Base-by-base conservation (phyloP, 2,888 invertebrate species). In the Rhaphigaster nebulosa region DNA sequence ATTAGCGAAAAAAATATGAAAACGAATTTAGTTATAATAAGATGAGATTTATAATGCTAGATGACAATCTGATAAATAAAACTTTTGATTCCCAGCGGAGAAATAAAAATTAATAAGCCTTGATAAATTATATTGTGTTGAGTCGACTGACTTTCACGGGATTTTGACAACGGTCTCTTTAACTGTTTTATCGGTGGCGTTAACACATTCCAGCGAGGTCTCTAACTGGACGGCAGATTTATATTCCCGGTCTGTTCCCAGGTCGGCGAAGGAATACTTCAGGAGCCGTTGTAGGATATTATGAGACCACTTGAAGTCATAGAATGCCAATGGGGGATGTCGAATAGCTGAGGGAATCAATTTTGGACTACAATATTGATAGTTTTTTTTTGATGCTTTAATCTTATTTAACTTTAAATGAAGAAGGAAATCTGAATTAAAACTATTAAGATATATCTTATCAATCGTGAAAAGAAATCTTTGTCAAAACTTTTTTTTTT, bases 91-190 rank as follows among this genome's bases (percentile, higher is more conserved):
- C 12, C 38, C 34, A 26, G 70, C 70, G 1, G 15, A 10, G 34
- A 0, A 20, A 76, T 76, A 76, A 76, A 38, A 76, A 38, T 20
- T 76, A 76, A 76, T 76, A 38, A 76, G 70, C 23, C 34, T 20
- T 38, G 34, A 38, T 76, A 38, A 76, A 38, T 76, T 76, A 76
- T 76, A 76, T 76, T 76, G 70, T 76, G 70, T 38, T 38, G 70
- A 76, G 18, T 38, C 38, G 34, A 34, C 23, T 34, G 20, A 76
- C 70, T 76, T 76, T 76, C 70, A 76, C 70, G 38, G 34, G 70
- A 38, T 76, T 76, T 76, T 76, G 70, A 76, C 38, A 76, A 15
- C 18, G 70, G 34, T 38, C 70, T 76, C 23, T 76, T 76, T 38
- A 76, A 76, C 20, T 76, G 34, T 76, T 76, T 20, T 76, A 76